Conservation (phyloP, 2,797 vertebrate species). For the Meriones psammophilus region DNA sequence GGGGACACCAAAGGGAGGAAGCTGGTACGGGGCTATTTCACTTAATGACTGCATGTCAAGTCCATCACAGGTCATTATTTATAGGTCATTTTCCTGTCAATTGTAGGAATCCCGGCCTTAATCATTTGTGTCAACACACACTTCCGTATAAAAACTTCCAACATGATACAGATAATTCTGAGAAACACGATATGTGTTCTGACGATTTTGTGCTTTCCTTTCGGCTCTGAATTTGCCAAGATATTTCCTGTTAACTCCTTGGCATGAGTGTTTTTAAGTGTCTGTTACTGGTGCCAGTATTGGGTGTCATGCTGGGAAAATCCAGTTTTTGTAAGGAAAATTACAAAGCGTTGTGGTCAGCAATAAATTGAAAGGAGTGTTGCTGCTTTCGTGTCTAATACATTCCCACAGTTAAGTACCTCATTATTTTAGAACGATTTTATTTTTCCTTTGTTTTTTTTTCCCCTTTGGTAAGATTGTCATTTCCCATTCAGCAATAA, state of each 20-base stretch:
- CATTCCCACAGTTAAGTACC: neutral
- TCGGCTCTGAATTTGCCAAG: constrained; percentile 83
- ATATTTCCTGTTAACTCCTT: constrained; percentile 86
- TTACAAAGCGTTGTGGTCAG: constrained; percentile 78
- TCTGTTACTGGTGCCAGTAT: constrained; percentile 69
- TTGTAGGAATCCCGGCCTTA: constrained; percentile 87
- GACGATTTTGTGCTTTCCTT: constrained; percentile 85
- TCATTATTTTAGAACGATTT: constrained; percentile 30
- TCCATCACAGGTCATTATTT: constrained; percentile 88
- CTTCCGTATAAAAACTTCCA: constrained; percentile 91
- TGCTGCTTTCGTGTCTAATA: neutral
- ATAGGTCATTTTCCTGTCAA: constrained; percentile 90
- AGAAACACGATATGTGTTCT: constrained; percentile 84
- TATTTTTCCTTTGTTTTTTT: neutral
- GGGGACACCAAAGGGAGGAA: constrained; percentile 87
- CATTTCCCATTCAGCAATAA: neutral
- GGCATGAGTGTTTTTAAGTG: constrained; percentile 72
- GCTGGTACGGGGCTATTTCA: constrained; percentile 87
- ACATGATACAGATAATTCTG: constrained; percentile 85
- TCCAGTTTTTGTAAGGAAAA: constrained; percentile 75
- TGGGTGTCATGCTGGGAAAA: constrained; percentile 80
- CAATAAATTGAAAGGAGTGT: constrained; percentile 80
- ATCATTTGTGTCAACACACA: constrained; percentile 90
- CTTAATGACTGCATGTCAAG: constrained; percentile 88
- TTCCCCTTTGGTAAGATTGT: neutral